Percentiles rank a stretch among this genome's conserved stretches.
These are phyloP conservation scores for Trachops cirrhosus DNA, from an alignment of 2,797 vertebrate genomes.

Conservation along the genomic window DNA sequence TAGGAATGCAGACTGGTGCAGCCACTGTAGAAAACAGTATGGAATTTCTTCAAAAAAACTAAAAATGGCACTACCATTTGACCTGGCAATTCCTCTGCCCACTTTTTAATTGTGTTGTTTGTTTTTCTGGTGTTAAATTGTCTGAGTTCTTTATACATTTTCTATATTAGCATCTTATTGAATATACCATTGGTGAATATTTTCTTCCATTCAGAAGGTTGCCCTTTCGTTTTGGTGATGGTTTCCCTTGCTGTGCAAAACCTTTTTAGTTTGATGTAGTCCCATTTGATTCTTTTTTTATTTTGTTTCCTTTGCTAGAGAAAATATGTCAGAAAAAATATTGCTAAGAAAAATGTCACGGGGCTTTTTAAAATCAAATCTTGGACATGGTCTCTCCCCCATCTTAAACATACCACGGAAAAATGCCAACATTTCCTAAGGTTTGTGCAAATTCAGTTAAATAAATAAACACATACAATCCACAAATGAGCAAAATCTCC, in stretches of 20 bases:
- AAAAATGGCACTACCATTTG: no score
- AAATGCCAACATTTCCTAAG: not conserved
- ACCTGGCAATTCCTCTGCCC: not conserved
- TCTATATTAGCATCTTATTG: not conserved
- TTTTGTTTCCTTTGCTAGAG: not conserved
- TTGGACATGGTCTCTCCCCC: rapidly evolving
- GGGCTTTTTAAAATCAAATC: not conserved
- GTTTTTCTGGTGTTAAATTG: not conserved
- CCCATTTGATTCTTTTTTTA: not conserved
- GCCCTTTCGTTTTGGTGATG: not conserved
- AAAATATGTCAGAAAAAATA: not conserved
- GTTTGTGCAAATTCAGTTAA: not conserved
- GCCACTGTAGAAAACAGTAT: no score
- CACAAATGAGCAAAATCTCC: not conserved
- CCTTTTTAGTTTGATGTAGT: not conserved
- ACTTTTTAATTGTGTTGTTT: not conserved
- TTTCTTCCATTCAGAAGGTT: not conserved
- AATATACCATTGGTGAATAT: not conserved
- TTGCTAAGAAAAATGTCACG: not conserved
- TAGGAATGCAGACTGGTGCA: no score
- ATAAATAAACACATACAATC: not conserved
- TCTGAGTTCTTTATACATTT: not conserved
- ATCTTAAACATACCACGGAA: not conserved
- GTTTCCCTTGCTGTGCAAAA: not conserved
- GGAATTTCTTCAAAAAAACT: no score